Evolutionary conservation across 2,888 invertebrate genomes (phyloP).

Genomic region (Peribatodes rhomboidaria): DNA sequence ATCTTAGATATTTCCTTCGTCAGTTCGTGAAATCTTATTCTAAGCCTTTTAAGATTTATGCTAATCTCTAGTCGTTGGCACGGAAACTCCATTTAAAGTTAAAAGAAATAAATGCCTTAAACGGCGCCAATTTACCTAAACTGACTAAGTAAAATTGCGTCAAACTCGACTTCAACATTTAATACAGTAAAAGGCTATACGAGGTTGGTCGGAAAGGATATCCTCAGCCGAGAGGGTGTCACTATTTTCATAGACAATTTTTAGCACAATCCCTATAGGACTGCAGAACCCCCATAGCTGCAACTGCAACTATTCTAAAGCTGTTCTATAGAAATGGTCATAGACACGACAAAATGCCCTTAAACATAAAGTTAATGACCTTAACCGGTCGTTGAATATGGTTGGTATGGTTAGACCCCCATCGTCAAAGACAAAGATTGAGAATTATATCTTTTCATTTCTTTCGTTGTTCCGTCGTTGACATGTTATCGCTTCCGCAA

Average conservation of each 20-base stretch:
- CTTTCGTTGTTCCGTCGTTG: too few species aligned
- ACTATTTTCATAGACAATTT: background rate
- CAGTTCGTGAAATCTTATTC: background rate
- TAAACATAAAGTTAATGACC: too few species aligned
- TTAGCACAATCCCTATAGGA: too few species aligned
- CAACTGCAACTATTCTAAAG: too few species aligned
- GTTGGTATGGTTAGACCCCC: too few species aligned
- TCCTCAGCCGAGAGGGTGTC: background rate
- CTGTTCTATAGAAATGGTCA: too few species aligned
- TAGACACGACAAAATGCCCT: too few species aligned
- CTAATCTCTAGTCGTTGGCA: conserved; percentile 13
- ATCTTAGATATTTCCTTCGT: background rate
- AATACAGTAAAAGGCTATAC: conserved; percentile 5
- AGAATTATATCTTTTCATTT: too few species aligned
- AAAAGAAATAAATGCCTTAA: conserved; percentile 31
- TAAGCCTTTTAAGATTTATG: conserved; percentile 11
- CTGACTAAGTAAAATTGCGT: conserved; percentile 34
- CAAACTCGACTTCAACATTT: conserved; percentile 9
- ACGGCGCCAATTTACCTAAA: conserved; percentile 31
- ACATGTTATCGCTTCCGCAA: too few species aligned
- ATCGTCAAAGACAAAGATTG: too few species aligned
- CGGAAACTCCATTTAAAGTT: conserved; percentile 33
- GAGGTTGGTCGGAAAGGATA: background rate
- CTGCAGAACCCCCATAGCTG: too few species aligned
- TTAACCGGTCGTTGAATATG: too few species aligned